Percentiles rank a stretch among this genome's conserved stretches.
phyloP scores from a whole-genome alignment of 2,888 invertebrate species.

The Dolichomitus sp. region DNA sequence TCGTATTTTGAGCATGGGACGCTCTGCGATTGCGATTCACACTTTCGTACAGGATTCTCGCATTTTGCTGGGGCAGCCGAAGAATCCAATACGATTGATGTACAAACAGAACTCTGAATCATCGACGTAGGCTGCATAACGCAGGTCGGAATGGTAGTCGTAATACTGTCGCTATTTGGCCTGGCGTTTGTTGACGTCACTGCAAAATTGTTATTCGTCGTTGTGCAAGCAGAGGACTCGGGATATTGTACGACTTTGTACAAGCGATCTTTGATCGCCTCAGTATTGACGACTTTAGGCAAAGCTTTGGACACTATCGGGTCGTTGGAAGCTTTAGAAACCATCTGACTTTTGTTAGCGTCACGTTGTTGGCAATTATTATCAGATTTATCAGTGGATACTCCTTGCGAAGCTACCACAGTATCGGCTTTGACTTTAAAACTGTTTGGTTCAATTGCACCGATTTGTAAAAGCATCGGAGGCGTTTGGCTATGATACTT shows the following conservation, averaged over 20 bases:
- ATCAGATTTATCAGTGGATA: conserved; percentile 5
- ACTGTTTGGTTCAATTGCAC: conserved; percentile 84
- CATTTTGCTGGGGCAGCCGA: conserved; percentile 24
- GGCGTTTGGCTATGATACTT: conserved; percentile 85
- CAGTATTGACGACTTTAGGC: conserved; percentile 81
- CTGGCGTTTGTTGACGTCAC: conserved; percentile 42
- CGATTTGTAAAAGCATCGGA: conserved; percentile 84
- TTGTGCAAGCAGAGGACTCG: conserved; percentile 51
- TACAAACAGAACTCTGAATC: conserved; percentile 7
- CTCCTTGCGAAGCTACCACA: not conserved
- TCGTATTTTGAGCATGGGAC: conserved; percentile 51
- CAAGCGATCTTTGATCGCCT: conserved; percentile 80
- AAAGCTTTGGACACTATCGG: conserved; percentile 72
- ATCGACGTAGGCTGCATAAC: conserved; percentile 43
- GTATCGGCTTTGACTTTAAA: conserved; percentile 81
- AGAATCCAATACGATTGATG: conserved; percentile 23
- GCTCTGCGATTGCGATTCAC: conserved; percentile 36
- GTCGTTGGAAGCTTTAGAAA: conserved; percentile 64
- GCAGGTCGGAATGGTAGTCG: conserved; percentile 23
- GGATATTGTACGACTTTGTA: conserved; percentile 79
- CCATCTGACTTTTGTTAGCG: conserved; percentile 46
- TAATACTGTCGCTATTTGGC: conserved; percentile 27
- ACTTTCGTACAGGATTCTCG: conserved; percentile 44
- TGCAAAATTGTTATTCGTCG: conserved; percentile 52
- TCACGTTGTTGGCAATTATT: conserved; percentile 32